Percentiles rank a stretch among this genome's conserved stretches.
Conservation (phyloP, 2,888 invertebrate species). For the Sisyra nigra region DNA sequence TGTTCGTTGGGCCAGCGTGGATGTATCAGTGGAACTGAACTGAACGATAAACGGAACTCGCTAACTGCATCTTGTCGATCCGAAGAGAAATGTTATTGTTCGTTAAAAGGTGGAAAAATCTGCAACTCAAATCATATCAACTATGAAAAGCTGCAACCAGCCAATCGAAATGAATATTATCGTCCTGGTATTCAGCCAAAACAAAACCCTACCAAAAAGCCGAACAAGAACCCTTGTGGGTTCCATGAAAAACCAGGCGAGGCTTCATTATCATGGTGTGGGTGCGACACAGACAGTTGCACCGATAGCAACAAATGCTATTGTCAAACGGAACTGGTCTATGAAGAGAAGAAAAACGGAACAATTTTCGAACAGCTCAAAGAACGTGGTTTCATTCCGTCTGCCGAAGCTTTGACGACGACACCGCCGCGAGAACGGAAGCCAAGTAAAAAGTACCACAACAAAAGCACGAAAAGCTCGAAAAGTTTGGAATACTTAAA, state of each 20-base stretch:
- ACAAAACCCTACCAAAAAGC: too few species aligned
- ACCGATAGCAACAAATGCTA: slow-evolving; percentile 79
- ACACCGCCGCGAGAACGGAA: slow-evolving; percentile 19
- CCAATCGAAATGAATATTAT: neutral
- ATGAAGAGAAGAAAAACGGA: slow-evolving; percentile 12
- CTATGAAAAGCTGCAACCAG: neutral
- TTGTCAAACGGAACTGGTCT: slow-evolving; percentile 33
- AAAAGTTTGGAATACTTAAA: slow-evolving; percentile 36
- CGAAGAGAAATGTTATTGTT: slow-evolving; percentile 47
- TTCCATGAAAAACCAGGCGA: slow-evolving; percentile 9
- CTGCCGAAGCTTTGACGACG: slow-evolving; percentile 14
- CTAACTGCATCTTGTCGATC: slow-evolving; percentile 27
- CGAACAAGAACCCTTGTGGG: neutral
- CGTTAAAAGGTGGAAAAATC: slow-evolving; percentile 28
- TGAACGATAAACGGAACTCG: slow-evolving; percentile 18
- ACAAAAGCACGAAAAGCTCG: slow-evolving; percentile 20
- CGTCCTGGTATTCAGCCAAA: too few species aligned
- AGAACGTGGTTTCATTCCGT: slow-evolving; percentile 31
- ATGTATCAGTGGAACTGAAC: slow-evolving; percentile 17
- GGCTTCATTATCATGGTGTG: slow-evolving; percentile 38
- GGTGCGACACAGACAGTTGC: slow-evolving; percentile 75
- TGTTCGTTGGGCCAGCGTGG: slow-evolving; percentile 53
- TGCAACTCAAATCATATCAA: slow-evolving; percentile 3
- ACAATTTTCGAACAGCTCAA: slow-evolving; percentile 33
- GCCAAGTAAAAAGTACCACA: slow-evolving; percentile 23